A percentile compares a stretch with the other conserved stretches of the same genome.
Conservation (phyloP, 2,113 vertebrate genomes). For the Sardina pilchardus region DNA sequence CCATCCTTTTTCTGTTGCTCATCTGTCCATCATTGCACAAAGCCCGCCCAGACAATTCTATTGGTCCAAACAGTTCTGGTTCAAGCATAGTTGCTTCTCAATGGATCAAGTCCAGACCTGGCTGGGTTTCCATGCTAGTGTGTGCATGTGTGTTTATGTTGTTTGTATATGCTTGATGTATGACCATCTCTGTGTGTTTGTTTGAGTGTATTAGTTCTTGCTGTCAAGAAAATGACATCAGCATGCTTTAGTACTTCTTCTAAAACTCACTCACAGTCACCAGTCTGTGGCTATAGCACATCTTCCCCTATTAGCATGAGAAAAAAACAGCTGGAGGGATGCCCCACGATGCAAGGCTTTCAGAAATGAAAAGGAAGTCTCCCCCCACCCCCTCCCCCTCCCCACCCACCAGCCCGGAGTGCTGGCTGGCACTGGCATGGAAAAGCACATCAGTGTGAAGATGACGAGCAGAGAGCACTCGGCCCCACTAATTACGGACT, state of each 20-base stretch:
- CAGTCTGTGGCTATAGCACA: not conserved
- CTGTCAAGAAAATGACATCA: not conserved
- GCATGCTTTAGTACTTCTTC: not conserved
- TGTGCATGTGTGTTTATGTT: too few species aligned
- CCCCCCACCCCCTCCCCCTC: not conserved
- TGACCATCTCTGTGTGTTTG: too few species aligned
- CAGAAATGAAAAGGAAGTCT: not conserved
- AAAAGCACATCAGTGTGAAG: not conserved
- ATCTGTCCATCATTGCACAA: too few species aligned
- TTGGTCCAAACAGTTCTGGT: too few species aligned
- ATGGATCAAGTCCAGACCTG: too few species aligned
- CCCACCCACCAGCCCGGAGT: not conserved
- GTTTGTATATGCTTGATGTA: too few species aligned
- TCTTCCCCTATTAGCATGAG: not conserved
- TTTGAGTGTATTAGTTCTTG: too few species aligned
- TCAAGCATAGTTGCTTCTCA: too few species aligned
- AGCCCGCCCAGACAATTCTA: too few species aligned
- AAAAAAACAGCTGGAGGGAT: not conserved
- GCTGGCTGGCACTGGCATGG: not conserved
- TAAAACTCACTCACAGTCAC: not conserved
- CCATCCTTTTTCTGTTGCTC: too few species aligned
- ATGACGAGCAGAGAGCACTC: not conserved
- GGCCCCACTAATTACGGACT: not conserved
- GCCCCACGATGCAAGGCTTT: not conserved
- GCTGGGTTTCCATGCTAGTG: too few species aligned